Conservation (phyloP, 2,888 invertebrate species). For the Barypeithes pellucidus region DNA sequence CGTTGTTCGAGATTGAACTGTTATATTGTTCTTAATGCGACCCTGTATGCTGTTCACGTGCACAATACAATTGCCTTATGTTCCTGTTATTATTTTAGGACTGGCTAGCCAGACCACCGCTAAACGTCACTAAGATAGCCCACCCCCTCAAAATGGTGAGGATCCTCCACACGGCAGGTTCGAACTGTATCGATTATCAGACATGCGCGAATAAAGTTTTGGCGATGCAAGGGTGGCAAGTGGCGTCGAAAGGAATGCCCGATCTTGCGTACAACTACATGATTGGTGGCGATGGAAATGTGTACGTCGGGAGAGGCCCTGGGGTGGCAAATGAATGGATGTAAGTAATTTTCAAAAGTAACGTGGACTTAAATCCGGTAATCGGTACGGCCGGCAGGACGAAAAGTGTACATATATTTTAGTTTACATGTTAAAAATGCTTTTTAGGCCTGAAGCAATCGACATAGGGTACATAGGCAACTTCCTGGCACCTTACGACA, state of each 20-base stretch:
- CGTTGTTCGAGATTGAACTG: no score
- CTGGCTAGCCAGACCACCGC: conserved; percentile 78
- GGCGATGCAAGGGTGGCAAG: conserved; percentile 70
- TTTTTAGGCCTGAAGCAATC: conserved; percentile 45
- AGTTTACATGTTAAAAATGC: not conserved
- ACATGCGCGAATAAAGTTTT: conserved; percentile 72
- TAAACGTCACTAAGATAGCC: conserved; percentile 30
- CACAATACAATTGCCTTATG: no score
- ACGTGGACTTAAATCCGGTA: not conserved
- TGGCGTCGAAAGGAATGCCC: conserved; percentile 60
- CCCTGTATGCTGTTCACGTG: no score
- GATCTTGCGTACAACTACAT: conserved; percentile 73
- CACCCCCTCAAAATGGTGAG: conserved; percentile 64
- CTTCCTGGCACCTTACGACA: conserved; percentile 61
- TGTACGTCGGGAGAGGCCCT: conserved; percentile 77
- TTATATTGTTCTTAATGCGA: no score
- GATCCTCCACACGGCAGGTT: conserved; percentile 73
- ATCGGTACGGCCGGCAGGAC: not conserved
- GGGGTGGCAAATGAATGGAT: conserved; percentile 62
- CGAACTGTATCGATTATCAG: conserved; percentile 68
- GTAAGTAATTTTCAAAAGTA: conserved; percentile 32
- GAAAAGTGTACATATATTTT: not conserved
- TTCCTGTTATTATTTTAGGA: conserved; percentile 61
- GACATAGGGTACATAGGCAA: conserved; percentile 52
- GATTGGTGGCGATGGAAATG: conserved; percentile 84